phyloP scores from a whole-genome alignment of 2,113 vertebrate genomes.

The Gymnorhina tibicen region DNA sequence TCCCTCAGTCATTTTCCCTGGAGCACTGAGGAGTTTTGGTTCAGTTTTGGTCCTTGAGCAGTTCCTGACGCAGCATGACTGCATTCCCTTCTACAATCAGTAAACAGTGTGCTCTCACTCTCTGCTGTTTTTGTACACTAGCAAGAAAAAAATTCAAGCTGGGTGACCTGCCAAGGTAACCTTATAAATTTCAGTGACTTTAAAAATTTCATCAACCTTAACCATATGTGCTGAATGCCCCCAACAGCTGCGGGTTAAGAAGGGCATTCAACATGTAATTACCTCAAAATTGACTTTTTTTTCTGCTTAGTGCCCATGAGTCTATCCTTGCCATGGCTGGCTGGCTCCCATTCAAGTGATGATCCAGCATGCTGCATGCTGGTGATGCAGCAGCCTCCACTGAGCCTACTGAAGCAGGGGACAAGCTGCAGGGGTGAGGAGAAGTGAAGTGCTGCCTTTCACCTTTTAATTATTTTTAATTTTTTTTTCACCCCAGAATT shows the following conservation, averaged over 20 bases:
- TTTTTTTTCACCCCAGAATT: not conserved
- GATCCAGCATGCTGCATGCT: not conserved
- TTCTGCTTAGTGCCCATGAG: slow-evolving; percentile 44
- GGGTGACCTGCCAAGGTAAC: slow-evolving; percentile 47
- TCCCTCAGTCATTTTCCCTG: not conserved
- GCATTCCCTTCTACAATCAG: not conserved
- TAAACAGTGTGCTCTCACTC: not conserved
- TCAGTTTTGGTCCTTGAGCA: not conserved
- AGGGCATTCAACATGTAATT: slow-evolving; percentile 59
- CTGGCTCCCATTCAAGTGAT: slow-evolving; percentile 45
- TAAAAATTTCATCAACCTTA: slow-evolving; percentile 57
- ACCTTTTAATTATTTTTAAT: not conserved
- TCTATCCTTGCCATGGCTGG: slow-evolving; percentile 11
- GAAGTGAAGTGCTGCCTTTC: not conserved
- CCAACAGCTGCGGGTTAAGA: slow-evolving; percentile 55
- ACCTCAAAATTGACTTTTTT: slow-evolving; percentile 52
- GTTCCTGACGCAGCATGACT: not conserved
- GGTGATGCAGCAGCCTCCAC: not conserved
- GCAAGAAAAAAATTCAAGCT: not conserved
- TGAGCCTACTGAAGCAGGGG: not conserved
- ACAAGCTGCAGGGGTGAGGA: not conserved
- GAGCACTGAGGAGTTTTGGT: not conserved
- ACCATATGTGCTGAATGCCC: slow-evolving; percentile 52
- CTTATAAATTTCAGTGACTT: slow-evolving; percentile 54
- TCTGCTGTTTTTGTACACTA: not conserved